phyloP scores from a whole-genome alignment of 2,113 vertebrate species.

The Trogon melanurus region DNA sequence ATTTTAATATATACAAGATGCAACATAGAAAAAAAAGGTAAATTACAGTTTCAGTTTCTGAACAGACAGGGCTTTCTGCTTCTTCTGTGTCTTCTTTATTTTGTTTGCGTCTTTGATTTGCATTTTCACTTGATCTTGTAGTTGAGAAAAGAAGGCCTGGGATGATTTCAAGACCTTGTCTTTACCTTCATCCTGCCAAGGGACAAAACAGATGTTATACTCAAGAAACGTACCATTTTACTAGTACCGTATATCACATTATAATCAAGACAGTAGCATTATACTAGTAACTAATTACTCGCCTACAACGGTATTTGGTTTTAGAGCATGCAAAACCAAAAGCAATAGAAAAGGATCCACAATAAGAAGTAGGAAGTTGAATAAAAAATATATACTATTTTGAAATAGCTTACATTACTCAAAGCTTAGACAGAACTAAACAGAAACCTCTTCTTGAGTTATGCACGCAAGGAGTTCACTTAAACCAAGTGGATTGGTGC shows the following conservation, averaged over 20 bases:
- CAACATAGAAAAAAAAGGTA: not conserved
- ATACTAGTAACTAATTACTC: not conserved
- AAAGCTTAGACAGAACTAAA: not conserved
- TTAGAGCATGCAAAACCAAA: not conserved
- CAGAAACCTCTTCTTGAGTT: not conserved
- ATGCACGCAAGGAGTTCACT: not conserved
- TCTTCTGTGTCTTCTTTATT: slow-evolving; percentile 81
- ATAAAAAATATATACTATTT: not conserved
- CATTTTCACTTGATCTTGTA: slow-evolving; percentile 96
- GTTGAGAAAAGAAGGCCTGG: slow-evolving; percentile 92
- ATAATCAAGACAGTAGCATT: not conserved
- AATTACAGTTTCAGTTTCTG: slow-evolving; percentile 90
- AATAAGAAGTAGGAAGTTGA: not conserved
- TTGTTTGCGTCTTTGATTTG: slow-evolving; percentile 86
- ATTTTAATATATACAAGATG: slow-evolving; percentile 44
- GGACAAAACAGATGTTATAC: not conserved
- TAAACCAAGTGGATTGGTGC: not conserved
- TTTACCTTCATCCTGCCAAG: slow-evolving; percentile 90
- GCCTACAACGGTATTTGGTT: not conserved
- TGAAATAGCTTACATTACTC: not conserved
- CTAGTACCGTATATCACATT: not conserved
- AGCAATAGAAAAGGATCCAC: not conserved
- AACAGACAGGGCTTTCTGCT: slow-evolving; percentile 81
- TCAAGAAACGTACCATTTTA: not conserved
- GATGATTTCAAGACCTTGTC: slow-evolving; percentile 93